Conservation (phyloP, 2,888 invertebrate species). For the Melanotus villosus region DNA sequence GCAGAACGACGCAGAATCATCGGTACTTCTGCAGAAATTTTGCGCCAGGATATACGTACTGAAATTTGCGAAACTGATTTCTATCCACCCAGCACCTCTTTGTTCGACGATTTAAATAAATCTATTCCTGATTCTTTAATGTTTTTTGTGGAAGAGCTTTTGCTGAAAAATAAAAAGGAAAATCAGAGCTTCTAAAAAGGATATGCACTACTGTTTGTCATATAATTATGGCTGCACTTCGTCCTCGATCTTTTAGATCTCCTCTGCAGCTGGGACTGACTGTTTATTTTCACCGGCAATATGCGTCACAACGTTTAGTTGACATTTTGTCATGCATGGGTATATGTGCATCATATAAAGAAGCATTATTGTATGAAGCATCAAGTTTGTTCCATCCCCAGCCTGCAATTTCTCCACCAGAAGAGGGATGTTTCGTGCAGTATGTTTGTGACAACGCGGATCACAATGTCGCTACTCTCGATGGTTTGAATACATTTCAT, state of each 20-base stretch:
- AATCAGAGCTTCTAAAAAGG: background rate
- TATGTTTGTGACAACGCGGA: constrained; percentile 58
- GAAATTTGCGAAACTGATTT: no score
- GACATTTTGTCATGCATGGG: constrained; percentile 51
- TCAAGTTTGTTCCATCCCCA: constrained; percentile 52
- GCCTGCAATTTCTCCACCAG: constrained; percentile 52
- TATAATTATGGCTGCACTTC: constrained; percentile 40
- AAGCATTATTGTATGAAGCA: constrained; percentile 52
- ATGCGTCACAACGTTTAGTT: constrained; percentile 52
- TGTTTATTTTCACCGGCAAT: constrained; percentile 46
- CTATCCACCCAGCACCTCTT: no score
- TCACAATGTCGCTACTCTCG: constrained; percentile 58
- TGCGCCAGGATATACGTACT: no score
- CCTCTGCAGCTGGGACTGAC: constrained; percentile 28
- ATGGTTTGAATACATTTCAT: constrained; percentile 57
- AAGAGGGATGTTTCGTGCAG: constrained; percentile 54
- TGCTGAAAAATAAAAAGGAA: background rate
- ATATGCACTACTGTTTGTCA: constrained; percentile 7
- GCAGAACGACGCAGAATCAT: background rate
- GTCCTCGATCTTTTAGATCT: constrained; percentile 14
- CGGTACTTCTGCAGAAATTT: constrained; percentile 1
- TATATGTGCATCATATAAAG: constrained; percentile 53
- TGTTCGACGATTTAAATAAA: no score
- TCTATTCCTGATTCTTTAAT: background rate
- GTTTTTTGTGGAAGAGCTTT: background rate